Conservation (phyloP, 2,888 invertebrate genomes). For the Malthinus flaveolus region DNA sequence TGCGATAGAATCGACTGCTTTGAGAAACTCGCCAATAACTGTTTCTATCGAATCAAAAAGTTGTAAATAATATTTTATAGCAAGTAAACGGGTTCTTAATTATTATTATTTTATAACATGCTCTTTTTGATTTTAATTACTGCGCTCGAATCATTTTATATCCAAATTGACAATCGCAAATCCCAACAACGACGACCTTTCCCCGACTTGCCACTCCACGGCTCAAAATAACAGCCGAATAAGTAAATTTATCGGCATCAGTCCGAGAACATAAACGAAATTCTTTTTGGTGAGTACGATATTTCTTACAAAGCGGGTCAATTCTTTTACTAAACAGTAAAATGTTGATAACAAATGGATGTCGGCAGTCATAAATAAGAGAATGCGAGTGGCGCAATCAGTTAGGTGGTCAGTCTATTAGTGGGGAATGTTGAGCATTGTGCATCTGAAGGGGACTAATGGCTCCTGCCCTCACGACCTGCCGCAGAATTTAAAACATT, state of each 20-base stretch:
- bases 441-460: conserved; percentile 51
- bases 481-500: conserved; percentile 49
- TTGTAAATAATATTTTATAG: no score
- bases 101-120: no score
- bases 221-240: background rate
- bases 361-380: conserved; percentile 48
- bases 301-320: conserved; percentile 24
- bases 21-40: no score
- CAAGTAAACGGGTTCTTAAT: no score
- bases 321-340: conserved; percentile 29
- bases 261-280: conserved; percentile 4
- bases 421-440: conserved; percentile 52
- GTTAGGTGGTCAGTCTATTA: conserved; percentile 53
- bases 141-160: background rate
- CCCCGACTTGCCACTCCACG: background rate
- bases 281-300: conserved; percentile 22
- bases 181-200: no score
- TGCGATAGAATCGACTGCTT: no score
- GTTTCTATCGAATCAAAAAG: no score
- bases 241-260: conserved; percentile 7
- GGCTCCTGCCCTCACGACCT: conserved; percentile 44
- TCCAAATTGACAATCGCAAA: no score
- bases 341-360: conserved; percentile 44
- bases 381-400: conserved; percentile 51
- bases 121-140: background rate